Evolutionary conservation across 2,797 vertebrate genomes (phyloP), one percentile per base, ranked within the genome.

Genomic region (Intellagama lesueurii): DNA sequence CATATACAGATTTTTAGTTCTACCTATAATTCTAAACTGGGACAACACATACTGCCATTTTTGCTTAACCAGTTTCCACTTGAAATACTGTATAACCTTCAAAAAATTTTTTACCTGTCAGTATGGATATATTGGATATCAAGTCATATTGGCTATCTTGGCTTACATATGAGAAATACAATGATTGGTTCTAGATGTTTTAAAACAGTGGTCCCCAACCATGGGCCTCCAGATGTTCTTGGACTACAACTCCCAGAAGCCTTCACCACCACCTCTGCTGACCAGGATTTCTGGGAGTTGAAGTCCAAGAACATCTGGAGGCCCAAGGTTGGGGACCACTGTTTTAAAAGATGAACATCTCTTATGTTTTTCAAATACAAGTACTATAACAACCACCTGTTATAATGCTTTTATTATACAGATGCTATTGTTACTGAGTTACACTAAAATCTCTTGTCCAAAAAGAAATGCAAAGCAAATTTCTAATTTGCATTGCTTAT

Each of bases 381-480:
- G 22, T 44, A 35, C 35, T 79, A 19, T 32, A 56, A 77, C 35
- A 56, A 81, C 70, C 69, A 85, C 19, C 83, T 89, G 78, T 86
- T 75, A 32, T 35, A 77, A 47, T 12, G 26, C 9, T 77, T 9
- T 28, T 77, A 7, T 47, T 81, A 73, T 82, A 49, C 28, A 70
- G 79, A 89, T 60, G 4, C 8, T 52, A 60, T 56, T 72, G 6
- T 16, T 56, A 35, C 64, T 84, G 12, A 83, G 32, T 35, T 69
- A 16, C 19, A 72, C 17, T 64, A 72, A 19, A 72, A 47, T 47
- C 7, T 89, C n/a, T 66, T n/a, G 79, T 70, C 68, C 30, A 47
- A 19, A 47, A 73, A 73, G 28, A 81, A 73, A 64, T 60, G 1
- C 40, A 70, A 60, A 64, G 32, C 47, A 64, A 72, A 73, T 66